Percentiles rank a stretch among this genome's conserved stretches.
Evolutionary conservation across 1,140 invertebrate species (phyloP).

Genomic region (Oppia nitens): DNA sequence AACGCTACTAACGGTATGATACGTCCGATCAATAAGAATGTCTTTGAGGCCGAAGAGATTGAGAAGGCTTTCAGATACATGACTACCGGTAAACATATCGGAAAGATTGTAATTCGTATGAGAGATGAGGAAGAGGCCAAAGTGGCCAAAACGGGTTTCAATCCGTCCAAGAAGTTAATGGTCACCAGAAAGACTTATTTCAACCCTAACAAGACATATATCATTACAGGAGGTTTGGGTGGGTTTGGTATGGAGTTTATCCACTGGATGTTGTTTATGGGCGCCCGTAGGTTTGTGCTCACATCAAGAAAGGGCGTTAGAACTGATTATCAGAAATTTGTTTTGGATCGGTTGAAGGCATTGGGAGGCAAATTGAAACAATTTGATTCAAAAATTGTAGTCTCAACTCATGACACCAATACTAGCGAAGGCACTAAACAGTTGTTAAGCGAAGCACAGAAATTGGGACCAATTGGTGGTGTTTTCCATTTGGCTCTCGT

Average conservation of each 20-base stretch:
- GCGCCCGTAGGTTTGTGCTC: slow-evolving; percentile 62
- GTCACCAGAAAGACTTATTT: too few relatives aligned
- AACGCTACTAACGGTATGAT: slow-evolving; percentile 71
- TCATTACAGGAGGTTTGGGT: slow-evolving; percentile 73
- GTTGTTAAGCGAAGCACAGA: slow-evolving; percentile 33
- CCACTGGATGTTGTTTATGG: slow-evolving; percentile 70
- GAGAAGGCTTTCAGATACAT: slow-evolving; percentile 86
- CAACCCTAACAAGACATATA: too few relatives aligned
- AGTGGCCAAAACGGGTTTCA: slow-evolving; percentile 63
- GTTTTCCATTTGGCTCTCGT: too few relatives aligned
- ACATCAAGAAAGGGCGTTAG: slow-evolving; percentile 70
- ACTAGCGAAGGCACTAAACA: slow-evolving; percentile 46
- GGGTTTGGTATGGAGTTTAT: slow-evolving; percentile 88
- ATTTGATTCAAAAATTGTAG: slow-evolving; percentile 38
- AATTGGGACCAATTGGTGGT: too few relatives aligned
- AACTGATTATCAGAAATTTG: slow-evolving; percentile 59
- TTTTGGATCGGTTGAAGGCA: slow-evolving; percentile 38
- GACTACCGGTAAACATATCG: slow-evolving; percentile 92
- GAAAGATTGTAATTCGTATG: slow-evolving; percentile 56
- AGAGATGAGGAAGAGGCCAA: slow-evolving; percentile 20
- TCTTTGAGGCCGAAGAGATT: slow-evolving; percentile 64
- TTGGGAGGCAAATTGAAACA: slow-evolving; percentile 30
- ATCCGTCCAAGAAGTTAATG: slow-evolving; percentile 69
- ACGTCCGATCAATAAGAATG: slow-evolving; percentile 55
- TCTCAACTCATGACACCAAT: slow-evolving; percentile 49